These are phyloP conservation scores for Digitonthophagus gazella DNA, from an alignment of 2,888 invertebrate genomes.

Conservation along the genomic window DNA sequence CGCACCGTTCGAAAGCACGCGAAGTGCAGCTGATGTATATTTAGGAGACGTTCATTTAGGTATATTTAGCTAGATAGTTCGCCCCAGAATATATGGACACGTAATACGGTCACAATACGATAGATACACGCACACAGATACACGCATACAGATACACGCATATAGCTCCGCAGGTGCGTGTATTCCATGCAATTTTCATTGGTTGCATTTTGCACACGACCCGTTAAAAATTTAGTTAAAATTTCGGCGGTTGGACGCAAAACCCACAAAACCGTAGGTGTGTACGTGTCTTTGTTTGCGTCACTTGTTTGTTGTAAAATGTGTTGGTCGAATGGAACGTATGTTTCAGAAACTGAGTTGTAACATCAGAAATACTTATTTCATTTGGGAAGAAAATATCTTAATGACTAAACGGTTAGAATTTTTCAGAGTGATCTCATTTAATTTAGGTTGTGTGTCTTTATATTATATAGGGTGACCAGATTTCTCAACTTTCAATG, in stretches of 20 bases:
- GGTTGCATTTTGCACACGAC: not conserved
- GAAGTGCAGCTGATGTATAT: not conserved
- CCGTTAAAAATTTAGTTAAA: not conserved
- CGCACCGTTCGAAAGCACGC: not conserved
- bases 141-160: too few relatives aligned
- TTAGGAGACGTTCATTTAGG: not conserved
- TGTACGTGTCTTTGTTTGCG: not conserved
- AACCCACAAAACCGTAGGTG: not conserved
- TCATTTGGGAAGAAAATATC: not conserved
- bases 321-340: not conserved
- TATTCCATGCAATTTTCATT: not conserved
- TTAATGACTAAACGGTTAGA: too few relatives aligned
- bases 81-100: not conserved
- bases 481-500: too few relatives aligned
- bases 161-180: not conserved
- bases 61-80: not conserved
- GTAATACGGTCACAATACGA: not conserved
- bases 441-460: not conserved
- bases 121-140: not conserved
- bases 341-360: not conserved
- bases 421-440: not conserved
- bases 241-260: not conserved
- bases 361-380: not conserved
- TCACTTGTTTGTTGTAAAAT: not conserved
- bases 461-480: too few relatives aligned